Percentiles rank a stretch among this genome's conserved stretches.
phyloP scores from a whole-genome alignment of 1,140 invertebrate genomes.

The Saccostrea echinata region DNA sequence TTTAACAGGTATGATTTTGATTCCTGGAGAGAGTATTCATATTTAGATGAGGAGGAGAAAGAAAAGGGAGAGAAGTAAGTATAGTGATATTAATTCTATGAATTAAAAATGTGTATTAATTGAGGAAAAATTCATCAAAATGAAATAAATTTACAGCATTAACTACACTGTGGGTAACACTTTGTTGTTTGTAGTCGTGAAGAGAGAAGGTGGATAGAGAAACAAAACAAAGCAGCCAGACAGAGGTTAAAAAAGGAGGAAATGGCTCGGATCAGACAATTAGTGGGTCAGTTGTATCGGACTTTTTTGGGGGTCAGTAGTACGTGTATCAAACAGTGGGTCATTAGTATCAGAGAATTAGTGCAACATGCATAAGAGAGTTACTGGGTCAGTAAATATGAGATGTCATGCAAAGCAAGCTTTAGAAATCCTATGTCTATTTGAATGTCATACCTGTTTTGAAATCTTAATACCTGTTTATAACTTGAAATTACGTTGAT shows the following conservation, averaged over 20 bases:
- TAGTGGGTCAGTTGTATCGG: conserved; percentile 86
- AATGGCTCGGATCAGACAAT: conserved; percentile 91
- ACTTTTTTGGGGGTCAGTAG: too few species aligned
- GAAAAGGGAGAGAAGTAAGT: conserved; percentile 92
- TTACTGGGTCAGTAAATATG: too few species aligned
- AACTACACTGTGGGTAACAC: not conserved
- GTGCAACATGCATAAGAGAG: too few species aligned
- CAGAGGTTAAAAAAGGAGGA: conserved; percentile 98
- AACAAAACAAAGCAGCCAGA: conserved; percentile 95
- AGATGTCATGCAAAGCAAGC: too few species aligned
- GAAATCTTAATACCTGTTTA: too few species aligned
- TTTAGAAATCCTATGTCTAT: too few species aligned
- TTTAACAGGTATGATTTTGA: conserved; percentile 97
- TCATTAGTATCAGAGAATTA: too few species aligned
- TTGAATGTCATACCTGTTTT: too few species aligned
- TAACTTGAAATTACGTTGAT: too few species aligned
- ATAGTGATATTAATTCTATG: not conserved
- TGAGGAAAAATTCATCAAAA: not conserved
- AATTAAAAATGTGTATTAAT: not conserved
- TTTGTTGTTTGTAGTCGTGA: conserved; percentile 84
- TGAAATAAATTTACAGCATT: too few species aligned
- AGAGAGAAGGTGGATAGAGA: conserved; percentile 98
- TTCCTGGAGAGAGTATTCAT: conserved; percentile 99
- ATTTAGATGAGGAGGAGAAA: conserved; percentile 99
- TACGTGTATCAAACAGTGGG: too few species aligned